phyloP scores from a whole-genome alignment of 2,888 invertebrate genomes.

The Lasioglossum villosulum region DNA sequence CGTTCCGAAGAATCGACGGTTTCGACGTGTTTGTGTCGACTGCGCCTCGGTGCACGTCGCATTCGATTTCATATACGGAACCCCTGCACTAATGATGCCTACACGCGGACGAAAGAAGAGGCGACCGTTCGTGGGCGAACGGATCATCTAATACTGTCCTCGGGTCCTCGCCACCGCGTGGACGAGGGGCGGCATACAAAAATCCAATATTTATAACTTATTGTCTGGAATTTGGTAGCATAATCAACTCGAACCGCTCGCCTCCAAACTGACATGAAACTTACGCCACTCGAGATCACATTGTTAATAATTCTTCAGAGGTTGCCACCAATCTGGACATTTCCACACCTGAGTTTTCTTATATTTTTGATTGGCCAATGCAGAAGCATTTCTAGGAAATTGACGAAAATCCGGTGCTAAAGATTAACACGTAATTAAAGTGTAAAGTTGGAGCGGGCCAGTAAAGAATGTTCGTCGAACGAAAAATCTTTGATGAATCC shows the following conservation, averaged over 20 bases:
- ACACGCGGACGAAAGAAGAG: conserved; percentile 74
- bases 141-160: conserved; percentile 77
- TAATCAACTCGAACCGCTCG: conserved; percentile 22
- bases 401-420: too few species aligned
- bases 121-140: conserved; percentile 81
- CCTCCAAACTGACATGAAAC: background rate
- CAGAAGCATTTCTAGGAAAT: too few species aligned
- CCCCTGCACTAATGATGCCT: conserved; percentile 81
- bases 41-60: conserved; percentile 42
- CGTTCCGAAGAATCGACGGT: conserved; percentile 72
- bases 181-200: conserved; percentile 49
- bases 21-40: conserved; percentile 69
- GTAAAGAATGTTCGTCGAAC: background rate
- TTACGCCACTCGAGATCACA: too few species aligned
- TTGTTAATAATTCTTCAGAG: background rate
- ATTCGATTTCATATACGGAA: conserved; percentile 79
- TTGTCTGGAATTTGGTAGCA: conserved; percentile 79
- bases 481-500: background rate
- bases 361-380: too few species aligned
- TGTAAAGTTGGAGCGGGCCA: background rate
- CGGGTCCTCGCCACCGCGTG: conserved; percentile 32
- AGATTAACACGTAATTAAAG: background rate
- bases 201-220: conserved; percentile 84
- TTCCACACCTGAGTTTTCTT: too few species aligned
- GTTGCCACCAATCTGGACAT: background rate